A percentile compares a stretch with the other conserved stretches of the same genome.
Evolutionary conservation across 2,113 vertebrate species (phyloP).

Genomic region (Girardinichthys multiradiatus): DNA sequence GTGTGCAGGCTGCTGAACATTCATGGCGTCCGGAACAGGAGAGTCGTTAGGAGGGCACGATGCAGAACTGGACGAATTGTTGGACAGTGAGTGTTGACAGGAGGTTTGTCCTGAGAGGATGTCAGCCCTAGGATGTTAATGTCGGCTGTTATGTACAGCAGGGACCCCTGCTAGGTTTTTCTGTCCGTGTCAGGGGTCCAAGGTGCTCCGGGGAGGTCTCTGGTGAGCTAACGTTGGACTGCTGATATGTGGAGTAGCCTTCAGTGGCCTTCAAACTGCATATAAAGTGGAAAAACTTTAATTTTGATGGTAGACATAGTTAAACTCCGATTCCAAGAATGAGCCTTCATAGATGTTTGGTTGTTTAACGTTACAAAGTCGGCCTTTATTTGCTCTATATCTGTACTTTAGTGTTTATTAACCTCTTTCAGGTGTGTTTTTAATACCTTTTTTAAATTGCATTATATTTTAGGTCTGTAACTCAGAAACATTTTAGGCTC

Average conservation of each 20-base stretch:
- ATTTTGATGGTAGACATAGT: neutral
- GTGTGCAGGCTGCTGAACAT: conserved; percentile 39
- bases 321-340: neutral
- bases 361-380: neutral
- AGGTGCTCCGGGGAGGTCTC: neutral
- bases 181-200: neutral
- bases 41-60: conserved; percentile 61
- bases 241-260: neutral
- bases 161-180: accelerated
- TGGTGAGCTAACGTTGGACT: neutral
- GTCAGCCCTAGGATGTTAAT: accelerated
- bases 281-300: neutral
- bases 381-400: neutral
- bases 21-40: conserved; percentile 76
- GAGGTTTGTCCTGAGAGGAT: too few relatives aligned
- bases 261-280: neutral
- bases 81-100: conserved; percentile 78
- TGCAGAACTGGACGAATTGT: conserved; percentile 79
- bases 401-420: neutral
- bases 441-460: neutral
- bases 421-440: neutral
- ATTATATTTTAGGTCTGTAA: neutral
- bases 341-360: neutral
- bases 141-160: neutral
- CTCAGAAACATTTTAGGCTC: too few relatives aligned